Base-by-base conservation (phyloP, 92 coral and sea anemone genomes). In the Actinostola sp. region DNA sequence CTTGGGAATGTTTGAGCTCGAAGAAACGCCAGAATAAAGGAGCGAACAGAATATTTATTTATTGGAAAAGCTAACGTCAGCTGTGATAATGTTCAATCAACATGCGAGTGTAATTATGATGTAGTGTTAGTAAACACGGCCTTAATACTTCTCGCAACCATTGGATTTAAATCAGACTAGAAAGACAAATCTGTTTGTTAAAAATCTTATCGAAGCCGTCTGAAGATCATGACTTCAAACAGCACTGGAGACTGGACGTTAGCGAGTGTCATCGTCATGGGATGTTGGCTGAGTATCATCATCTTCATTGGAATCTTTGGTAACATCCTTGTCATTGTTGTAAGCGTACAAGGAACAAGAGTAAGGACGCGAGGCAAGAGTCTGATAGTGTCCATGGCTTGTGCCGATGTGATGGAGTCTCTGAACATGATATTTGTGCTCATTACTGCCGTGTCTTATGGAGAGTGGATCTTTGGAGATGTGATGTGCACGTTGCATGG, bases 291-390 rank as follows among this genome's bases (percentile, higher is more conserved):
- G 0, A 49, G 58, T 20, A 14, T 68, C 55, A 69, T 84, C 32
- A 77, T 84, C 28, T 32, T 61, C 16, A 39, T 84, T 34, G 89
- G 89, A 0, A 58, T 84, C 28, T 44, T 78, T 45, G 89, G 89
- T 44, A 84, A 77, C 44, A 35, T 77, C 30, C 45, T 84, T 46
- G 89, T 84, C 10, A 75, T 84, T 15, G 34, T 84, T 35, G 80
- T 83, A 46, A 76, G 88, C 31, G 50, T 29, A 2, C 63, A 77
- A 43, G 83, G 88, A 0, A 68, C 61, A 34, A 61, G 88, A 34
- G 82, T 83, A 3, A 52, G 83, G 2, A 76, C 83, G 0, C 72
- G 72, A 55, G 88, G 88, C 16, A 70, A 77, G 24, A 66, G 84
- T 23, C 21, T 83, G 20, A 83, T 83, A 2, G 88, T 76, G 3